These are phyloP conservation scores for Drosophila mayaguana DNA, from an alignment of 2,888 invertebrate genomes.

Conservation along the genomic window DNA sequence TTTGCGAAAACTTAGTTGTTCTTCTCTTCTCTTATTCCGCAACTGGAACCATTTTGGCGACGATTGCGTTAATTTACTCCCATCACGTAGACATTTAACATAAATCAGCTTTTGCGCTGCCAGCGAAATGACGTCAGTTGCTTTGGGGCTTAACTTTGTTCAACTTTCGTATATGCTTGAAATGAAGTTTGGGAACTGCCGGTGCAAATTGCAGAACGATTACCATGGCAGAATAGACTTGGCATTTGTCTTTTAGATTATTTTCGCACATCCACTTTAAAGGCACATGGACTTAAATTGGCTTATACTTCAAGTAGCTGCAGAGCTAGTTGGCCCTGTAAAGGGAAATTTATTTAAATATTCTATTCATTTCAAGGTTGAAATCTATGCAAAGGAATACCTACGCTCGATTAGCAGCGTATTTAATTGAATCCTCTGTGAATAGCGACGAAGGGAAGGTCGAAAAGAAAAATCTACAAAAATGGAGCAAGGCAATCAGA, in stretches of 20 bases:
- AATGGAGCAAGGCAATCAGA: slow-evolving; percentile 42
- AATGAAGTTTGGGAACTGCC: neutral
- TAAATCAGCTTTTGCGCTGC: slow-evolving; percentile 4
- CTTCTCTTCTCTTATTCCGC: neutral
- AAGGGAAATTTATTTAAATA: neutral
- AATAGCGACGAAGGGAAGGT: slow-evolving; percentile 22
- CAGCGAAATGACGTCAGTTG: slow-evolving; percentile 1
- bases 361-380: neutral
- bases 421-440: slow-evolving; percentile 69
- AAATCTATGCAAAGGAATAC: slow-evolving; percentile 2
- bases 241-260: neutral
- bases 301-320: neutral
- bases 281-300: neutral
- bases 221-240: neutral
- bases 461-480: slow-evolving; percentile 16
- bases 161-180: slow-evolving; percentile 8
- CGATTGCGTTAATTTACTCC: slow-evolving; percentile 10
- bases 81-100: slow-evolving; percentile 14
- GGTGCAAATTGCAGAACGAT: slow-evolving; percentile 9
- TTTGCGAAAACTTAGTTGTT: neutral
- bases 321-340: neutral
- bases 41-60: neutral
- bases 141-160: slow-evolving; percentile 7
- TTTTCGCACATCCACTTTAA: neutral
- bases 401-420: slow-evolving; percentile 51